Conservation (phyloP, 2,797 vertebrate genomes). For the Eidolon dupreanum region DNA sequence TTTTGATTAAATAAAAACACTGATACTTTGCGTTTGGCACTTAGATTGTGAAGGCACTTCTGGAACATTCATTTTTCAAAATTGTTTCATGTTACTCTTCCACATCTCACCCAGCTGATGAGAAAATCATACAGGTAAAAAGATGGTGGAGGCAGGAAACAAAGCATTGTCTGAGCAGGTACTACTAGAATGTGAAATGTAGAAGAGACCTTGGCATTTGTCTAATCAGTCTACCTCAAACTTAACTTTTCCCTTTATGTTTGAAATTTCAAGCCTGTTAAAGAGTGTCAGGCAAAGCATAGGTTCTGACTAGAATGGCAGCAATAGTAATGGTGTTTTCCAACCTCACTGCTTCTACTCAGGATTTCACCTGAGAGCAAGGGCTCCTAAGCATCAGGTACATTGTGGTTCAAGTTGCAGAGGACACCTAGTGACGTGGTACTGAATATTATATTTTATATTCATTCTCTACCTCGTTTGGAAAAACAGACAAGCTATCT, state of each 20-base stretch:
- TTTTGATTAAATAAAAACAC: conserved; percentile 62
- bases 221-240: conserved; percentile 32
- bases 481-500: conserved; percentile 35
- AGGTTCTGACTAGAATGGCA: background rate
- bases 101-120: background rate
- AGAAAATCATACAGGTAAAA: conserved; percentile 33
- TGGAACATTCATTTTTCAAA: conserved; percentile 39
- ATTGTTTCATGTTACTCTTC: background rate
- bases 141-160: background rate
- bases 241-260: conserved; percentile 57
- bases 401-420: fast-evolving
- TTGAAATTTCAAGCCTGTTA: background rate
- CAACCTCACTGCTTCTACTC: background rate
- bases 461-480: background rate
- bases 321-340: background rate
- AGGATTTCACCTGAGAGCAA: conserved; percentile 30
- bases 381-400: background rate
- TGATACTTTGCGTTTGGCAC: background rate
- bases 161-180: background rate
- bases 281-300: background rate
- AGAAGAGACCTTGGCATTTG: conserved; percentile 52
- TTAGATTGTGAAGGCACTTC: conserved; percentile 19
- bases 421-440: background rate
- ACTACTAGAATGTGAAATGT: background rate
- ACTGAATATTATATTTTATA: background rate